These are phyloP conservation scores for Dendroctonus valens DNA, from an alignment of 1,140 invertebrate species.

Conservation along the genomic window DNA sequence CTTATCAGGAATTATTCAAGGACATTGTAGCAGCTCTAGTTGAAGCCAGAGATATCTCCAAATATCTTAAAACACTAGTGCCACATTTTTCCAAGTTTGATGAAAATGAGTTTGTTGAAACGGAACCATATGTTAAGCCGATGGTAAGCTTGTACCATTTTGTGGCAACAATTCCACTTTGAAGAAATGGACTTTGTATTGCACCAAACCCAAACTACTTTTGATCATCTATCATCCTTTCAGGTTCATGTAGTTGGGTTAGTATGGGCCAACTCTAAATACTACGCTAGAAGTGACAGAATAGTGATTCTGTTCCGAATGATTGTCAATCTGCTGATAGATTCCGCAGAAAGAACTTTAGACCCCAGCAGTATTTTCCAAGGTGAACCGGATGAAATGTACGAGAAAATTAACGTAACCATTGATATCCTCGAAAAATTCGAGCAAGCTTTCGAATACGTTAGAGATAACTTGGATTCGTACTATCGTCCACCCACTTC, in stretches of 20 bases:
- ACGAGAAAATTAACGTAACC: conserved; percentile 54
- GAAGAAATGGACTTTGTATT: background rate
- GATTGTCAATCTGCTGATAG: conserved; percentile 75
- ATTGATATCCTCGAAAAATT: conserved; percentile 53
- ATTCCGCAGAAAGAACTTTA: conserved; percentile 56
- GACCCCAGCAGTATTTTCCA: conserved; percentile 67
- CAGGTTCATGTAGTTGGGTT: conserved; percentile 65
- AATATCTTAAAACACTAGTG: conserved; percentile 63
- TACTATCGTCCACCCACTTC: conserved; percentile 48
- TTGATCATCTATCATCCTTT: background rate
- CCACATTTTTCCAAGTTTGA: conserved; percentile 70
- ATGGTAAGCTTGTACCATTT: conserved; percentile 47
- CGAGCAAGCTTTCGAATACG: conserved; percentile 55
- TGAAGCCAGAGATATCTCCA: conserved; percentile 66
- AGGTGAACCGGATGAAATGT: conserved; percentile 66
- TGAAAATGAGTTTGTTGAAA: conserved; percentile 65
- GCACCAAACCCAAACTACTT: background rate
- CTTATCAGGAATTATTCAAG: conserved; percentile 60
- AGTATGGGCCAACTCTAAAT: conserved; percentile 79
- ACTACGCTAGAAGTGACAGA: conserved; percentile 74
- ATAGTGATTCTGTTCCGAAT: conserved; percentile 72
- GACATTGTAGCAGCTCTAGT: conserved; percentile 52
- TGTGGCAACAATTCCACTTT: too few relatives aligned
- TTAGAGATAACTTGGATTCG: conserved; percentile 55
- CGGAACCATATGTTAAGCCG: conserved; percentile 60